phyloP scores from a whole-genome alignment of 2,888 invertebrate genomes.

The Noctua comes region DNA sequence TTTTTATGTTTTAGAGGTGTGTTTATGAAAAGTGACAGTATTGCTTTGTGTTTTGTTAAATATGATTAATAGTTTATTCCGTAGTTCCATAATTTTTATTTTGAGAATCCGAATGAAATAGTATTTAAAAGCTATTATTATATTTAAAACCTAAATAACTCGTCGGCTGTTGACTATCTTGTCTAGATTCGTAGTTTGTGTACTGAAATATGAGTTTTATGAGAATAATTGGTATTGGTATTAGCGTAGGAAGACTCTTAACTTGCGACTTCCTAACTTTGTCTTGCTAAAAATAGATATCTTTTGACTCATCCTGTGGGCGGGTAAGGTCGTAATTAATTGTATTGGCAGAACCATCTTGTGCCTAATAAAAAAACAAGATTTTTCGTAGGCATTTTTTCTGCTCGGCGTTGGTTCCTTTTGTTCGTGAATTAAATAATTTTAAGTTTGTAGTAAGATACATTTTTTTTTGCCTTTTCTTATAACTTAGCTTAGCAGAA shows the following conservation, averaged over 20 bases:
- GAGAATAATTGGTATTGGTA: background rate
- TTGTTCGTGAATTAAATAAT: background rate
- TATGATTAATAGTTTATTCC: background rate
- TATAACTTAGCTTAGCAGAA: background rate
- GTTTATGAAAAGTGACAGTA: background rate
- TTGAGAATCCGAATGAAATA: background rate
- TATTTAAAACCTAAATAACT: background rate
- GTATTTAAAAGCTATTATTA: background rate
- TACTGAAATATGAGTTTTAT: background rate
- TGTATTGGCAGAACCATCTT: constrained; percentile 1
- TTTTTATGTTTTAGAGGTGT: background rate
- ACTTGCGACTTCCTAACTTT: background rate
- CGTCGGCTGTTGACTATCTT: background rate
- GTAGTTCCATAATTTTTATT: background rate
- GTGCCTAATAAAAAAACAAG: background rate
- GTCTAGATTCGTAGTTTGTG: background rate
- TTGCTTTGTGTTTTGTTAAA: background rate
- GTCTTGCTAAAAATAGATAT: constrained; percentile 11
- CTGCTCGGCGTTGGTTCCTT: background rate
- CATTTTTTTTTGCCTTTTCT: background rate
- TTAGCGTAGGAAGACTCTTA: background rate
- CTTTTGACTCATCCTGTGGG: background rate
- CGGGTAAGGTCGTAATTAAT: constrained; percentile 13
- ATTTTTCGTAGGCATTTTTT: background rate
- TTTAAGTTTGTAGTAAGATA: background rate